Conservation (phyloP, 2,888 invertebrate species). For the Epirrhoe alternata region DNA sequence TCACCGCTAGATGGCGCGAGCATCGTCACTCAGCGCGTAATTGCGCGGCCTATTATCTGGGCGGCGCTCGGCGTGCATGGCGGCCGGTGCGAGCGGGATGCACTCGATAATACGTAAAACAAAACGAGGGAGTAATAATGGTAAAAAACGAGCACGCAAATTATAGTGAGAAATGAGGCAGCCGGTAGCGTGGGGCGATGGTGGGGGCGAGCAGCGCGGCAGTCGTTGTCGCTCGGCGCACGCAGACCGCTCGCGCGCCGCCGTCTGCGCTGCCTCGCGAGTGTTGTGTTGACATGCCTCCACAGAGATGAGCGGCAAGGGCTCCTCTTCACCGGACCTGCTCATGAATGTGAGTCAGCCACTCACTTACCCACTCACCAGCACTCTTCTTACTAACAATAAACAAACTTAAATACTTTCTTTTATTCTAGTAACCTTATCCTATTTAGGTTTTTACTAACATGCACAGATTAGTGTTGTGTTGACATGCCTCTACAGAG, state of each 20-base stretch:
- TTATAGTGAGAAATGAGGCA: constrained; percentile 86
- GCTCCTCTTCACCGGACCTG: constrained; percentile 81
- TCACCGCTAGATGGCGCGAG: constrained; percentile 74
- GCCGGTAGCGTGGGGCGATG: constrained; percentile 83
- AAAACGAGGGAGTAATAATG: constrained; percentile 86
- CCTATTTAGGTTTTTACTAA: neutral
- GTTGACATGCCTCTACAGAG: neutral
- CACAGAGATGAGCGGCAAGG: constrained; percentile 80
- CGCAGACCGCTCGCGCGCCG: constrained; percentile 77
- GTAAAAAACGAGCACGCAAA: constrained; percentile 86
- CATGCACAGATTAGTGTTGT: neutral
- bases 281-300: constrained; percentile 80
- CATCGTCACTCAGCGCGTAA: constrained; percentile 70
- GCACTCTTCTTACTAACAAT: constrained; percentile 28
- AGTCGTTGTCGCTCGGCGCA: constrained; percentile 78
- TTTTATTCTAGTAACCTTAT: constrained; percentile 15
- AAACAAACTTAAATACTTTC: constrained; percentile 16
- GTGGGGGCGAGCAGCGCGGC: constrained; percentile 74
- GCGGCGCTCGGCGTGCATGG: constrained; percentile 82
- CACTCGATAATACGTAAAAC: constrained; percentile 85
- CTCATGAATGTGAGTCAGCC: constrained; percentile 84
- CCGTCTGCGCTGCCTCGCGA: constrained; percentile 66
- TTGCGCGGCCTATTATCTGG: constrained; percentile 83
- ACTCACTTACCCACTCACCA: constrained; percentile 38
- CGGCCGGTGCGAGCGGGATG: constrained; percentile 85